Percentiles rank a stretch among this genome's conserved stretches.
phyloP scores from a whole-genome alignment of 2,888 invertebrate genomes.

The Rotaria macrura region DNA sequence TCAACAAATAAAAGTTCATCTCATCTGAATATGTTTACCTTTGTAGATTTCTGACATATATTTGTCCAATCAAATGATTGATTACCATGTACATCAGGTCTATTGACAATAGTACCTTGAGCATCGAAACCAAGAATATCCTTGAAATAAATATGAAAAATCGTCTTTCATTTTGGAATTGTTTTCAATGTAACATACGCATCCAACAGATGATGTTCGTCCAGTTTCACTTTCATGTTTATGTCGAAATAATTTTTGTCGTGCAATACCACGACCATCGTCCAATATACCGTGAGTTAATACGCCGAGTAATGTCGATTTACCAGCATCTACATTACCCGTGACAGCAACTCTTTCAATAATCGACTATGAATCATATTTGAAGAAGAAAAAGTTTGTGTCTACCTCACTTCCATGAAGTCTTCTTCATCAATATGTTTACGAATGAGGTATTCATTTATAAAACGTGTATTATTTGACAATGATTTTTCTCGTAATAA shows the following conservation, averaged over 20 bases:
- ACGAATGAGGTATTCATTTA: slow-evolving; percentile 77
- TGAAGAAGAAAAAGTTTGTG: neutral
- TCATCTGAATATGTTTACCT: slow-evolving; percentile 57
- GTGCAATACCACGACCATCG: slow-evolving; percentile 81
- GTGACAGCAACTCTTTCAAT: slow-evolving; percentile 78
- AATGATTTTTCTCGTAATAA: slow-evolving; percentile 58
- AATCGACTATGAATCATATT: neutral
- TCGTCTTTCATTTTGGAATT: too few relatives aligned
- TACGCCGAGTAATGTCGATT: slow-evolving; percentile 89
- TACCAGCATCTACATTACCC: slow-evolving; percentile 97
- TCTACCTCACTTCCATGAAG: slow-evolving; percentile 68
- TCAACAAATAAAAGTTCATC: too few relatives aligned
- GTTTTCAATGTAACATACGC: slow-evolving; percentile 47
- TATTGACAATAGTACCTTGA: slow-evolving; percentile 83
- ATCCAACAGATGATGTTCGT: slow-evolving; percentile 94
- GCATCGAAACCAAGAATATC: slow-evolving; percentile 94
- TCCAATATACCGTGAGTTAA: slow-evolving; percentile 93
- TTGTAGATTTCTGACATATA: slow-evolving; percentile 90
- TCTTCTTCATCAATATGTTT: slow-evolving; percentile 70
- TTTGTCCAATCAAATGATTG: slow-evolving; percentile 82
- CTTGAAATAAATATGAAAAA: neutral
- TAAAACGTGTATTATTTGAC: slow-evolving; percentile 49
- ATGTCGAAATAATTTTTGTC: slow-evolving; percentile 86
- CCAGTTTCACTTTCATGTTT: slow-evolving; percentile 93
- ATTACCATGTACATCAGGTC: slow-evolving; percentile 63